A percentile compares a stretch with the other conserved stretches of the same genome.
Conservation (phyloP, 2,113 vertebrate genomes). For the Pungitius pungitius region DNA sequence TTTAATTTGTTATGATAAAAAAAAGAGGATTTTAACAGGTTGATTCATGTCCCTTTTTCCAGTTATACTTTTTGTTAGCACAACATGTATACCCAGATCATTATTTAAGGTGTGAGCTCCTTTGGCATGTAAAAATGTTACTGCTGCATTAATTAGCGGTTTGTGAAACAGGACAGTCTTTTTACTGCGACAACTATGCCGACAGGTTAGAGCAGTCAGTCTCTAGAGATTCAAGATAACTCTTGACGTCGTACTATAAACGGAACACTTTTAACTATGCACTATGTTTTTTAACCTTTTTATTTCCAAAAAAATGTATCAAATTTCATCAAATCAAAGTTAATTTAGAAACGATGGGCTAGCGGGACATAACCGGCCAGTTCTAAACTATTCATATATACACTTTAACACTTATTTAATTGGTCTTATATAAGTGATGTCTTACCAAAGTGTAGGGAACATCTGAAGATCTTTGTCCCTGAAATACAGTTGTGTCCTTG, state of each 20-base stretch:
- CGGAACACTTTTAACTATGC: background rate
- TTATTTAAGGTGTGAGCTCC: background rate
- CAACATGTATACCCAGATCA: too few species aligned
- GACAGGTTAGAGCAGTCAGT: background rate
- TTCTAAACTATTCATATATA: background rate
- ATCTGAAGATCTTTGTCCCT: background rate
- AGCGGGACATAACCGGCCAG: background rate
- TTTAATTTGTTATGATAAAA: background rate
- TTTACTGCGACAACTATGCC: background rate
- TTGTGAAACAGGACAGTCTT: background rate
- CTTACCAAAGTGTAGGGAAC: background rate
- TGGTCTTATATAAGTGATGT: background rate
- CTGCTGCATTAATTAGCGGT: background rate
- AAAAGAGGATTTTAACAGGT: background rate
- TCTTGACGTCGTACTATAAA: background rate
- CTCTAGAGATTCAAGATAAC: background rate
- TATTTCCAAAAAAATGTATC: background rate
- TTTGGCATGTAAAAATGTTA: background rate
- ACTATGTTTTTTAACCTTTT: background rate
- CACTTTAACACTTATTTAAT: too few species aligned
- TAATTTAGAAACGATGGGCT: background rate
- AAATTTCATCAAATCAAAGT: background rate
- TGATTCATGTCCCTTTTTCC: too few species aligned
- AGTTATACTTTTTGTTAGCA: too few species aligned
- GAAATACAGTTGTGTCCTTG: background rate